Conservation (phyloP, 2,797 vertebrate genomes). For the Xenops minutus region DNA sequence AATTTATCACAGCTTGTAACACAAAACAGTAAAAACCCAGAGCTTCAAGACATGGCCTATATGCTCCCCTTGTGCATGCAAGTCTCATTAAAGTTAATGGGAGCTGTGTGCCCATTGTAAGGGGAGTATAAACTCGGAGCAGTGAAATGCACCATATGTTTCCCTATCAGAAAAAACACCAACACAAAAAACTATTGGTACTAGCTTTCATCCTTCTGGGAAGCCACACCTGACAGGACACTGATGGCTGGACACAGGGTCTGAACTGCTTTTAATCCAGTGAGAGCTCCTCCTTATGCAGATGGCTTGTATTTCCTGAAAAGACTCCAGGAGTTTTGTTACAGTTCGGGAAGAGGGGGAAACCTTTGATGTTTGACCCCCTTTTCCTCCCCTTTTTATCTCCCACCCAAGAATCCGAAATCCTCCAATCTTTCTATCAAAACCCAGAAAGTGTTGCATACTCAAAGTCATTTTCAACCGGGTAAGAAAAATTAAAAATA, state of each 20-base stretch:
- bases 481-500: neutral
- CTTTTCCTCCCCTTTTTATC: neutral
- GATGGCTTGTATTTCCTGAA: neutral
- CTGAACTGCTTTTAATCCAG: neutral
- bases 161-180: neutral
- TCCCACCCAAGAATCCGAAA: neutral
- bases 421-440: neutral
- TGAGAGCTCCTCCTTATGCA: neutral
- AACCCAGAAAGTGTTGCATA: neutral
- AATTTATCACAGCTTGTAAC: neutral
- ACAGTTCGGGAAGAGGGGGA: fast-evolving
- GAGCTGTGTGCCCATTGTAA: neutral
- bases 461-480: neutral
- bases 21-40: neutral
- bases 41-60: neutral
- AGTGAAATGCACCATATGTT: neutral
- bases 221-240: neutral
- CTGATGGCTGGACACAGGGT: neutral
- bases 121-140: neutral
- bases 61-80: neutral
- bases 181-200: neutral
- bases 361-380: neutral
- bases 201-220: neutral
- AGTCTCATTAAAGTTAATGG: constrained; percentile 23
- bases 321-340: neutral